These are phyloP conservation scores for Caenorhabditis virilis DNA, from an alignment of 2,888 invertebrate genomes.

Conservation along the genomic window DNA sequence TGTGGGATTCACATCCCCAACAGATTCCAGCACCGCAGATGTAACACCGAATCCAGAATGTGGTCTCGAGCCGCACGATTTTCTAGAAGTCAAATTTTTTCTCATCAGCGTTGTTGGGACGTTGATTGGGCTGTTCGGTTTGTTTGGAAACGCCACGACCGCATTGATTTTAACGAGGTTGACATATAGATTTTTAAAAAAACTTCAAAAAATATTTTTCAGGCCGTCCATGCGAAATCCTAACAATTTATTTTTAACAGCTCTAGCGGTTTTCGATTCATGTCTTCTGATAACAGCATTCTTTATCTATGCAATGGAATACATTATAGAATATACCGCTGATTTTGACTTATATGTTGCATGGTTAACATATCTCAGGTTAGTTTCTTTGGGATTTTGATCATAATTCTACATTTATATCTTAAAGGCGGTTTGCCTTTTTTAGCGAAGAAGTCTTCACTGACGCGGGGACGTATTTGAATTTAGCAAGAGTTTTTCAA, in stretches of 20 bases:
- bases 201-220: conserved; percentile 5
- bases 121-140: conserved; percentile 81
- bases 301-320: conserved; percentile 84
- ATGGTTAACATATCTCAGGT: conserved; percentile 62
- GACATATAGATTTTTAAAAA: neutral
- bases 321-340: conserved; percentile 83
- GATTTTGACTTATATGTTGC: conserved; percentile 74
- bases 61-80: conserved; percentile 57
- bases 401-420: no score
- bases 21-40: no score
- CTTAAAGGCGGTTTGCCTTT: no score
- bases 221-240: conserved; percentile 93
- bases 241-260: conserved; percentile 90
- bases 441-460: no score
- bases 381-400: conserved; percentile 2
- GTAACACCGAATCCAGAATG: conserved; percentile 28
- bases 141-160: conserved; percentile 86
- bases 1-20: no score
- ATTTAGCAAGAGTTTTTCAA: no score
- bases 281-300: conserved; percentile 83
- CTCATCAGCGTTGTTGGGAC: conserved; percentile 72
- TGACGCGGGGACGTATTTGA: no score
- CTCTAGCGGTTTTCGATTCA: conserved; percentile 90
- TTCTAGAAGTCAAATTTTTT: conserved; percentile 58
- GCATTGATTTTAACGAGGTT: conserved; percentile 81